Evolutionary conservation across 2,797 vertebrate genomes (phyloP).

Genomic region (Rhinella marina): DNA sequence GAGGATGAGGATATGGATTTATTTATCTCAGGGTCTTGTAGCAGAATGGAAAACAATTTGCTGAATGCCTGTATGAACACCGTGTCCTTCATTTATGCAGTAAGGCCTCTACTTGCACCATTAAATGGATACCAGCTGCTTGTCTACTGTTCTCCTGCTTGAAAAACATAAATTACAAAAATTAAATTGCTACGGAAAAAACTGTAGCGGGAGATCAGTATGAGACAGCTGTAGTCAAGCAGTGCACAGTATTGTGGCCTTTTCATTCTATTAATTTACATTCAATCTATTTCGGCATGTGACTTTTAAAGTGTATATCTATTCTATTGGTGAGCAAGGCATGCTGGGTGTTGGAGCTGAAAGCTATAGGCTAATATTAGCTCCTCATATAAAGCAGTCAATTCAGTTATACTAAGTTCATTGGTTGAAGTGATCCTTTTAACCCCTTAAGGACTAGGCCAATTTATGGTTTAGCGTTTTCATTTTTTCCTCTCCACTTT

Average conservation of each 20-base stretch:
- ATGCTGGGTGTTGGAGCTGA: not conserved
- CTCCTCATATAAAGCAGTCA: not conserved
- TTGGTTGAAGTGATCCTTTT: not conserved
- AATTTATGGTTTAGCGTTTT: not conserved
- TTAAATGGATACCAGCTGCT: conserved; percentile 53
- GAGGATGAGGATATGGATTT: conserved; percentile 54
- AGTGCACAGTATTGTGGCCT: not conserved
- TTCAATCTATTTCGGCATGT: conserved; percentile 5
- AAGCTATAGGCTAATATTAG: not conserved
- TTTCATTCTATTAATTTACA: conserved; percentile 19
- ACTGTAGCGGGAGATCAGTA: conserved; percentile 18
- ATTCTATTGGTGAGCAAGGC: not conserved
- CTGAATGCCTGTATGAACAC: conserved; percentile 50
- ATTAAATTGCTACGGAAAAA: conserved; percentile 37
- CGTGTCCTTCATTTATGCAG: conserved; percentile 56
- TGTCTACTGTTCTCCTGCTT: conserved; percentile 39
- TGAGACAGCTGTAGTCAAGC: conserved; percentile 18
- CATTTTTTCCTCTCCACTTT: too few species aligned
- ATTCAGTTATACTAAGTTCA: not conserved
- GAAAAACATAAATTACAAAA: conserved; percentile 54
- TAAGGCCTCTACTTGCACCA: conserved; percentile 43
- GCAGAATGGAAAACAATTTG: conserved; percentile 59
- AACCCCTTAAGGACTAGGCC: not conserved
- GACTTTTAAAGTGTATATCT: conserved; percentile 15
- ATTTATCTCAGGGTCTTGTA: conserved; percentile 45